Evolutionary conservation across 2,888 invertebrate genomes (phyloP).

Genomic region (Disparrhopalites patrizii): DNA sequence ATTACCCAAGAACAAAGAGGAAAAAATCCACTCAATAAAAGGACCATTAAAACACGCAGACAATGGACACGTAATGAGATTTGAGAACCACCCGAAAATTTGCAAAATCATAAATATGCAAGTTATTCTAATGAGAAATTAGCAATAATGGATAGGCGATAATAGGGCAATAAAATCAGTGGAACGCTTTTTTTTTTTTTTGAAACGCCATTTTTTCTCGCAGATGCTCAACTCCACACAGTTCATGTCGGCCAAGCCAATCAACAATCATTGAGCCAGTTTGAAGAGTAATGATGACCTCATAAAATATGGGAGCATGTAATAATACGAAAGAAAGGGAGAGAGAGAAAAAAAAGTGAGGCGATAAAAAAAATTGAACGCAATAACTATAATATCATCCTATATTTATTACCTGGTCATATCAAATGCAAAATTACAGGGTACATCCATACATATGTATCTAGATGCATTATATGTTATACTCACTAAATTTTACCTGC

Average conservation of each 20-base stretch:
- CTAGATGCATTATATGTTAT: too few relatives aligned
- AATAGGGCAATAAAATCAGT: conserved; percentile 25
- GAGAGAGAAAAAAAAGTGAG: not conserved
- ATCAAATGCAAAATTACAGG: conserved; percentile 4
- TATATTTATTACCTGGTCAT: conserved; percentile 13
- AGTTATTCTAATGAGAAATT: conserved; percentile 24
- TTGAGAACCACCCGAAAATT: not conserved
- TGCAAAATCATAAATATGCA: conserved; percentile 5
- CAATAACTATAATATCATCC: not conserved
- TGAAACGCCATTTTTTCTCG: too few relatives aligned
- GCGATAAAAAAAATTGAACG: too few relatives aligned
- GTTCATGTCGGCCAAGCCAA: conserved; percentile 7
- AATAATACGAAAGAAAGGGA: too few relatives aligned
- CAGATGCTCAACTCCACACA: not conserved
- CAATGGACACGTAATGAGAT: too few relatives aligned
- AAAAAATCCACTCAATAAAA: too few relatives aligned
- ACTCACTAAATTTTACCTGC: too few relatives aligned
- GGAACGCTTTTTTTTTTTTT: conserved; percentile 14
- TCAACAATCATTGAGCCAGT: conserved; percentile 10
- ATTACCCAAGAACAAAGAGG: too few relatives aligned
- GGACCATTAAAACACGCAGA: too few relatives aligned
- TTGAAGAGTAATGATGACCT: conserved; percentile 21
- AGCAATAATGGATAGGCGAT: conserved; percentile 20
- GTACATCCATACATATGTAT: too few relatives aligned
- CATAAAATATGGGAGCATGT: conserved; percentile 17